Conservation (phyloP, 1,140 invertebrate genomes). For the Bombus haemorrhoidalis region DNA sequence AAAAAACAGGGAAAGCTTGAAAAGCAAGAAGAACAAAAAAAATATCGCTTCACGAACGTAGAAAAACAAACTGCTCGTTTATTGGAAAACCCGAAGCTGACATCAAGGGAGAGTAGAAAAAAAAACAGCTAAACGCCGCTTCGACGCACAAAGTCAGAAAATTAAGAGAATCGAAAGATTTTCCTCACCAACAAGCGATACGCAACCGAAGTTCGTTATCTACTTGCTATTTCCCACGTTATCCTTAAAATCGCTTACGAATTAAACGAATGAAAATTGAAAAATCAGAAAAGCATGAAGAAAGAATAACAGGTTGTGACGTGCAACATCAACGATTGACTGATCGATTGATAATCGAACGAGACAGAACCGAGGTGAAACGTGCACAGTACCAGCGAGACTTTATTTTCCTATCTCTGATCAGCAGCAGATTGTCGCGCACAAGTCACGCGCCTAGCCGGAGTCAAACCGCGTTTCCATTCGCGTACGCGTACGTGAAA, state of each 20-base stretch:
- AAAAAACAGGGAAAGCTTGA: not conserved
- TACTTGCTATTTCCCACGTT: not conserved
- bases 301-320: not conserved
- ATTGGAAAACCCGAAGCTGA: constrained; percentile 29
- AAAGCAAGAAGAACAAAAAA: constrained; percentile 26
- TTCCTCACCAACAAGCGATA: not conserved
- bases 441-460: constrained; percentile 54
- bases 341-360: constrained; percentile 31
- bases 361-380: not conserved
- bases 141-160: constrained; percentile 29
- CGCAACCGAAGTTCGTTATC: not conserved
- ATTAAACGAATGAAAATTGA: not conserved
- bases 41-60: constrained; percentile 27
- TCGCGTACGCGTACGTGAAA: constrained; percentile 25
- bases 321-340: constrained; percentile 1
- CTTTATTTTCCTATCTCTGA: constrained; percentile 39
- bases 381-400: constrained; percentile 23
- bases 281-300: not conserved
- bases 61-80: constrained; percentile 46
- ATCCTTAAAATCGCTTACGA: not conserved
- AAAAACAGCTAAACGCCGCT: not conserved
- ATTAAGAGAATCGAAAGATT: constrained; percentile 30
- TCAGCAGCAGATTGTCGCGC: constrained; percentile 34
- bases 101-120: not conserved
- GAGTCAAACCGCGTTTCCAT: constrained; percentile 49